Evolutionary conservation across 2,888 invertebrate species (phyloP).

Genomic region (Oxytorus armatus): DNA sequence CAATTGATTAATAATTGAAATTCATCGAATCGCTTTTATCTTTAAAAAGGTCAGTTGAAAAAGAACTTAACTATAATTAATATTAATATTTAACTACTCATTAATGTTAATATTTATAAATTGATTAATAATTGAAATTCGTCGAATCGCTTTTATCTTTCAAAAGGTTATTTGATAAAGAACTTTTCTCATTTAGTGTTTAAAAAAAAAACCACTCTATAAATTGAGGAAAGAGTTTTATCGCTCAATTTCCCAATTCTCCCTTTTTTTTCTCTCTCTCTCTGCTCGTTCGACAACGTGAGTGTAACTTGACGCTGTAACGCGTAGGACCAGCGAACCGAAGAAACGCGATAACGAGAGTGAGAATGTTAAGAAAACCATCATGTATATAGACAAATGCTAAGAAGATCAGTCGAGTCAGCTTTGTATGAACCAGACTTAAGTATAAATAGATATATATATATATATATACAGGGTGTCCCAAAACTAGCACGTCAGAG

Average conservation of each 20-base stretch:
- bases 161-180: no score
- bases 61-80: no score
- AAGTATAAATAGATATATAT: background rate
- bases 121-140: no score
- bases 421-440: background rate
- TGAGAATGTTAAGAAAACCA: background rate
- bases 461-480: no score
- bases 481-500: no score
- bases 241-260: background rate
- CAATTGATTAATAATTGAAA: no score
- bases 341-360: conserved; percentile 25
- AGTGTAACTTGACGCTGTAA: background rate
- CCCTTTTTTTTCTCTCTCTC: background rate
- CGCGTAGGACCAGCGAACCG: conserved; percentile 18
- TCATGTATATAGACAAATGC: background rate
- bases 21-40: no score
- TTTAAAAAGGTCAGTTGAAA: no score
- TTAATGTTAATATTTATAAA: no score
- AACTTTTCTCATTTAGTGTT: no score
- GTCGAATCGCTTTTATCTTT: no score
- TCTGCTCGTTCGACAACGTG: background rate
- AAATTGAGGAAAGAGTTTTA: background rate
- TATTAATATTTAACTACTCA: no score
- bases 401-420: conserved; percentile 5
- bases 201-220: background rate